These are phyloP conservation scores for Petrosia ficiformis DNA, from an alignment of 37 sponge, comb jelly and placozoan species.

Conservation along the genomic window DNA sequence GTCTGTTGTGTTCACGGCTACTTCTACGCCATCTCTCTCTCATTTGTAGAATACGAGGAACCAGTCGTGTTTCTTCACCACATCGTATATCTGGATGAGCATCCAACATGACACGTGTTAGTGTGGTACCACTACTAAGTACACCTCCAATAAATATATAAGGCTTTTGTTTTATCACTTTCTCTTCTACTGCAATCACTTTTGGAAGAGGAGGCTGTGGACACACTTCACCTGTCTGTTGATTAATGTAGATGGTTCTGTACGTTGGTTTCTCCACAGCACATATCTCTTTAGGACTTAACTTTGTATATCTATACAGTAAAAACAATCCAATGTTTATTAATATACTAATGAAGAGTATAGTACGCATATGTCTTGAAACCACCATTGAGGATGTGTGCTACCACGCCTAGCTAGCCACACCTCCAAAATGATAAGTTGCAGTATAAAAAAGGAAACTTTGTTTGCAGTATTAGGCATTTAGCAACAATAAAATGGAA, in stretches of 20 bases:
- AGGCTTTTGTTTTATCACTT: no score
- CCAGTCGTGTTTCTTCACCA: constrained; percentile 88
- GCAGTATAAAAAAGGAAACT: no score
- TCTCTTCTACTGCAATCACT: background rate
- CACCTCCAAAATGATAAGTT: no score
- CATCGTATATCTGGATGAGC: constrained; percentile 92
- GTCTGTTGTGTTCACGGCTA: constrained; percentile 48
- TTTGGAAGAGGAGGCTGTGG: background rate
- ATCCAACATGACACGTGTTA: constrained; percentile 83
- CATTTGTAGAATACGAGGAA: constrained; percentile 74
- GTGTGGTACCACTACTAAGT: constrained; percentile 87
- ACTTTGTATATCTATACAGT: background rate
- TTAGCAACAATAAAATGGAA: no score
- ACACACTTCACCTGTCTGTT: background rate
- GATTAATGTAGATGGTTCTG: no score
- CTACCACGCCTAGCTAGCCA: no score
- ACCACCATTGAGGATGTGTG: no score
- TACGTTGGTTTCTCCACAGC: no score
- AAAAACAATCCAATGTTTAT: background rate
- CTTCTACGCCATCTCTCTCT: constrained; percentile 26
- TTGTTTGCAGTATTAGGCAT: no score
- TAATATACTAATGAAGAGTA: background rate
- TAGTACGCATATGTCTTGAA: background rate
- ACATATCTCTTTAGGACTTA: background rate
- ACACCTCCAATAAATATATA: constrained; percentile 85